Conservation (phyloP, 2,888 invertebrate genomes). For the Acanthococcus lagerstroemiae region DNA sequence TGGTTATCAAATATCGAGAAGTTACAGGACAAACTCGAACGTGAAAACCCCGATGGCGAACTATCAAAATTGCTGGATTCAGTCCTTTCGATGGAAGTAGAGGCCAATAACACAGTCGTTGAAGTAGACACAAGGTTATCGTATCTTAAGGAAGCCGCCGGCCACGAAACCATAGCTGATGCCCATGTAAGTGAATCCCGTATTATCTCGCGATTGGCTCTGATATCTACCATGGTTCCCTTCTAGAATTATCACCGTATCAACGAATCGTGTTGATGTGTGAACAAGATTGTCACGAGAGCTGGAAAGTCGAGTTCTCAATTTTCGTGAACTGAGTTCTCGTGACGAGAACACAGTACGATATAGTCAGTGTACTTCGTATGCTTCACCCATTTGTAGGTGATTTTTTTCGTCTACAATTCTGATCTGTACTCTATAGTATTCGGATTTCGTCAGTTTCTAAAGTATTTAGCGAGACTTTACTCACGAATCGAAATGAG, state of each 20-base stretch:
- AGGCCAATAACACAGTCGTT: not conserved
- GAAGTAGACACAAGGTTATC: not conserved
- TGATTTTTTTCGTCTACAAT: not conserved
- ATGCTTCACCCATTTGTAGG: not conserved
- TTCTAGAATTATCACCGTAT: not conserved
- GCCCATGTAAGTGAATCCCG: not conserved
- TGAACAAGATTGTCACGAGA: not conserved
- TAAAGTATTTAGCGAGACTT: not conserved
- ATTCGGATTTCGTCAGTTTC: not conserved
- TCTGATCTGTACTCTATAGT: not conserved
- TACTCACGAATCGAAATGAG: not conserved
- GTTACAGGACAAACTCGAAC: not conserved
- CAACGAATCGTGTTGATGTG: not conserved
- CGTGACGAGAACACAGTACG: not conserved
- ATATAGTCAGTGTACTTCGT: not conserved
- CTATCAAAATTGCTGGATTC: not conserved
- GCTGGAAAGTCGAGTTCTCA: not conserved
- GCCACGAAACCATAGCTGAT: not conserved
- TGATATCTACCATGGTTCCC: not conserved
- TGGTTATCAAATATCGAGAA: not conserved
- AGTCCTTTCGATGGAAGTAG: not conserved
- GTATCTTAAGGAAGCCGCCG: not conserved
- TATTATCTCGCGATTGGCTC: not conserved
- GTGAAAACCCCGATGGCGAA: not conserved
- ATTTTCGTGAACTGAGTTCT: not conserved